Evolutionary conservation across 2,888 invertebrate genomes (phyloP), one percentile per base, ranked within the genome.

Genomic region (Tenthredo notha): DNA sequence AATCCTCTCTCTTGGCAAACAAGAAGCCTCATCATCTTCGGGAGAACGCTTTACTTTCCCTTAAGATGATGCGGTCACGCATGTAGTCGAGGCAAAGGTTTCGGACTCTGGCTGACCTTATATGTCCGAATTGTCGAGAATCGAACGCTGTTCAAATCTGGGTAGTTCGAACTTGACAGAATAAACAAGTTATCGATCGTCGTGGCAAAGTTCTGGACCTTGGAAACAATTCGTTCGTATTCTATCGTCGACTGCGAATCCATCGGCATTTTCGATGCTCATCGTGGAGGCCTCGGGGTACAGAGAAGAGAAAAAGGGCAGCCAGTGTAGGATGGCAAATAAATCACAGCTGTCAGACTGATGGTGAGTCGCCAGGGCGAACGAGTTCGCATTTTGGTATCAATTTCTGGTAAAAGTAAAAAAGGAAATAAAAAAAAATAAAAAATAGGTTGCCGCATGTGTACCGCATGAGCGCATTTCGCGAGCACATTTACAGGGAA

Each of bases 381-480:
- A 61, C 83, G 33, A 83, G 83, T 67, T 83, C 83, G 83, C 67
- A 67, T 83, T 83, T 67, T 83, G 67, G 83, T 83, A 83, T 83
- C 83, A 83, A 83, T 83, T 67, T 83, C 47, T 83, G 83, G 67
- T 82, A 18, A 50, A 82, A 82, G 43, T n/a, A 43, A 25, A 37
- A 40, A 40, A 40, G 43, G n/a, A 6, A 61, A 10, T 3, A 43
- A 18, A 12, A 37, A 78, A 10, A 29, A 58, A 37, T 0, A 50
- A 12, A 58, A 40, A 61, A 0, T 61, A 25, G 61, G 21, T 61
- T 61, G 10, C 61, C 61, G 61, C 61, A 61, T 61, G 61, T 61
- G 61, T 61, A 61, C 61, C 25, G 61, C 61, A 61, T 37, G 70
- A 70, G 12, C 37, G 37, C 12, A 37, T 33, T 70, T 33, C 40